phyloP scores from a whole-genome alignment of 2,113 vertebrate genomes.

The Hirundichthys speculiger region DNA sequence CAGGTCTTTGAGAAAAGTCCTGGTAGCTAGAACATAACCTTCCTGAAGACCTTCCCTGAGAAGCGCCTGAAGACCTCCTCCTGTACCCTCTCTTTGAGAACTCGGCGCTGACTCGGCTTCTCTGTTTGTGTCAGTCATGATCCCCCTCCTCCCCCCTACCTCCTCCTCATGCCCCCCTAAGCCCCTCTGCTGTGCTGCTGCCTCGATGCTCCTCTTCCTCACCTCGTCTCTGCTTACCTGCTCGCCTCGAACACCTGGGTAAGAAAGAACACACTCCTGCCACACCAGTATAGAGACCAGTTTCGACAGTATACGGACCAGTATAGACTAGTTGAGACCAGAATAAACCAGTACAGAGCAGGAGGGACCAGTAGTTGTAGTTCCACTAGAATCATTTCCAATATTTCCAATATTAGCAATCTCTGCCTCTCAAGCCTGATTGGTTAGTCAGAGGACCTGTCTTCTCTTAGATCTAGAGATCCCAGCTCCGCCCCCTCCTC shows the following conservation, averaged over 20 bases:
- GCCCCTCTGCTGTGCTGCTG: not conserved
- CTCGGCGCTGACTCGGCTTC: not conserved
- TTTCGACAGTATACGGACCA: too few species aligned
- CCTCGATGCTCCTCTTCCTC: conserved; percentile 14
- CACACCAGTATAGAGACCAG: too few species aligned
- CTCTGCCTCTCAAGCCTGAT: conserved; percentile 3
- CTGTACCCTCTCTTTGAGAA: too few species aligned
- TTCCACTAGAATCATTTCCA: too few species aligned
- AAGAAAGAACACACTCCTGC: too few species aligned
- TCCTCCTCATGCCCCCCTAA: conserved; percentile 51
- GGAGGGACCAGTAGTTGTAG: too few species aligned
- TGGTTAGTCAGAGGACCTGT: conserved; percentile 11
- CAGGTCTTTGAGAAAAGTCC: not conserved
- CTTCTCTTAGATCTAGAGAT: conserved; percentile 70
- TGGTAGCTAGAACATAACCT: too few species aligned
- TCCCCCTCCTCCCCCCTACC: conserved; percentile 78
- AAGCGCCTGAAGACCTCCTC: too few species aligned
- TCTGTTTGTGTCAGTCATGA: conserved; percentile 70
- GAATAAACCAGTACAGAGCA: too few species aligned
- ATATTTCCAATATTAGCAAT: too few species aligned
- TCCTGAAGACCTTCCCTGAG: too few species aligned
- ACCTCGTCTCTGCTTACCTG: conserved; percentile 58
- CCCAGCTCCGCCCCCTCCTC: conserved; percentile 61
- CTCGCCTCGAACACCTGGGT: conserved; percentile 71
- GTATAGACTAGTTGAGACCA: too few species aligned